Evolutionary conservation across 2,888 invertebrate species (phyloP), one percentile per base, ranked within the genome.

Genomic region (Plebejus argus): DNA sequence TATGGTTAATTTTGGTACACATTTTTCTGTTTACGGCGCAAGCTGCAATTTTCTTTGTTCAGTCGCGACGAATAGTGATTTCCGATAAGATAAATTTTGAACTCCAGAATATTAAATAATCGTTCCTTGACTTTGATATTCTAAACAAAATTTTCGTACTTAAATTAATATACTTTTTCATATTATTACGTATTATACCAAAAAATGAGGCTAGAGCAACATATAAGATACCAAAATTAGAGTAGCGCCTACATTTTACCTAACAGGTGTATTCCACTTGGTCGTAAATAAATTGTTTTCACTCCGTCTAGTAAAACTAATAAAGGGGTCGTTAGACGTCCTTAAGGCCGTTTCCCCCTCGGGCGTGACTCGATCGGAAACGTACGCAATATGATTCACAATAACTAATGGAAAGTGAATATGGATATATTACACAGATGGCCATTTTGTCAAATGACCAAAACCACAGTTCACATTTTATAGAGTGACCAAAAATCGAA

Each of bases 301-400:
- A 66, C 66, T 66, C 66, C 66, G 66, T 66, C 78, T 71, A 71
- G 71, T n/a, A 39, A 39, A 71, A 79, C 78, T 80, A 79, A 79
- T 81, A 79, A 78, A 79, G 82, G 78, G 84, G 83, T 82, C 84
- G 82, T 81, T 80, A 83, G 79, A 81, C 82, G 83, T 82, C 83
- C 84, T 82, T 80, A 79, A 80, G 83, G 84, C 82, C 84, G 79
- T 83, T 81, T 79, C 81, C 81, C 70, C 79, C 79, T 78, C 79
- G 82, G 82, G 82, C 79, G 79, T 81, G 80, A 80, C 81, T 80
- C 79, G 79, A 66, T 66, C 70, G 75, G 78, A 79, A 79, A 81
- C 77, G 81, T 76, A 76, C 76, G 58, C 33, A 56, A 35, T 76
- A 76, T 53, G 76, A 70, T 49, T 53, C 70, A 71, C 71, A 39